Percentiles rank a stretch among this genome's conserved stretches.
phyloP scores from a whole-genome alignment of 2,888 invertebrate species.

The Eueremaeus valkanovi region DNA sequence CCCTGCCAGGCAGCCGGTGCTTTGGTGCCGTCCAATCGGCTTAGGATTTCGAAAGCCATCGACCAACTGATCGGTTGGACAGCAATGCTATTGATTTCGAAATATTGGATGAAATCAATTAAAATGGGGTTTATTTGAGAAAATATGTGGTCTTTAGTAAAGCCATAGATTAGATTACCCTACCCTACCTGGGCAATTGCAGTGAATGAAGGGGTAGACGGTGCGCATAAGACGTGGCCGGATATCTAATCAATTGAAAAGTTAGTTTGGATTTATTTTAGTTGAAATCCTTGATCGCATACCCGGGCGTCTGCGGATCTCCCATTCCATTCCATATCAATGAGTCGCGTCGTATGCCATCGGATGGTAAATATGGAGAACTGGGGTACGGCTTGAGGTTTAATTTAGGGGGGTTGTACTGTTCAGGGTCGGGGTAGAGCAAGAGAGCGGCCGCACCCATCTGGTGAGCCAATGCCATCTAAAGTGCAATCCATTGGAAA shows the following conservation, averaged over 20 bases:
- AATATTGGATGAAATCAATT: background rate
- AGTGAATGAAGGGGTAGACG: background rate
- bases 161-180: background rate
- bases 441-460: constrained; percentile 52
- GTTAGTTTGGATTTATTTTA: too few relatives aligned
- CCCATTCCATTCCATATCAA: constrained; percentile 50
- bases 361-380: constrained; percentile 52
- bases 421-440: constrained; percentile 53
- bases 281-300: background rate
- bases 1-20: constrained; percentile 46
- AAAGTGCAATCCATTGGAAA: background rate
- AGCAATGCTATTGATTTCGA: constrained; percentile 42
- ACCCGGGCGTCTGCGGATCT: constrained; percentile 53
- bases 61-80: constrained; percentile 48
- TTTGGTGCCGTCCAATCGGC: constrained; percentile 41
- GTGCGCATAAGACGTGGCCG: constrained; percentile 33
- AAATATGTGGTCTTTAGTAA: background rate
- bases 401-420: constrained; percentile 48
- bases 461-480: constrained; percentile 47
- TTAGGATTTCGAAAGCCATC: constrained; percentile 44
- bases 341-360: constrained; percentile 52
- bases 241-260: constrained; percentile 25
- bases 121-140: background rate
- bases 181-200: background rate
- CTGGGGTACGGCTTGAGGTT: constrained; percentile 50